Evolutionary conservation across 2,888 invertebrate genomes (phyloP).

Genomic region (Diadegma fenestrale): DNA sequence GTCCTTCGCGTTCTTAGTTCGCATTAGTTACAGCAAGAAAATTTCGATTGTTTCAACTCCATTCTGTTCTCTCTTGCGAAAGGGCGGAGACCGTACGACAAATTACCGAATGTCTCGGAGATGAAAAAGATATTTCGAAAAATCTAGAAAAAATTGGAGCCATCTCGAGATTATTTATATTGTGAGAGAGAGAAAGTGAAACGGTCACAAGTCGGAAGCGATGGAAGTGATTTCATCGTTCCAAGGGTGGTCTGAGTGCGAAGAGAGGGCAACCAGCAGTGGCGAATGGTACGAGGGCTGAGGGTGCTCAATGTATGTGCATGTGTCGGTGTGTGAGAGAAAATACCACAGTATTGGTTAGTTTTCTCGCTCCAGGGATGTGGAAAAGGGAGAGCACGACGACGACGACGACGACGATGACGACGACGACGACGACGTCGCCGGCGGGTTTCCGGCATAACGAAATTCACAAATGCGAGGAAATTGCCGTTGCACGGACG

Average conservation of each 20-base stretch:
- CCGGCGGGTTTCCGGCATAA: slow-evolving; percentile 66
- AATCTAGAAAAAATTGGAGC: neutral
- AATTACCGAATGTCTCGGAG: neutral
- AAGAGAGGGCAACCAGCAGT: slow-evolving; percentile 21
- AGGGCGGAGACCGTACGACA: neutral
- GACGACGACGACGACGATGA: slow-evolving; percentile 44
- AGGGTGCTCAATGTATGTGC: slow-evolving; percentile 11
- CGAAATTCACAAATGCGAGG: slow-evolving; percentile 70
- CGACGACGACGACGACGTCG: slow-evolving; percentile 49
- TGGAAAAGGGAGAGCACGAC: slow-evolving; percentile 35
- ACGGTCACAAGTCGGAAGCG: slow-evolving; percentile 57
- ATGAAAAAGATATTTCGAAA: neutral
- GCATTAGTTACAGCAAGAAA: neutral
- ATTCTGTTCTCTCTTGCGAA: neutral
- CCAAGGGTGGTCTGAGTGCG: slow-evolving; percentile 33
- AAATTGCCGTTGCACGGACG: slow-evolving; percentile 67
- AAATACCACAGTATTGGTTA: slow-evolving; percentile 22
- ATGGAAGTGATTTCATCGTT: slow-evolving; percentile 63
- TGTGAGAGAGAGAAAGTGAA: neutral
- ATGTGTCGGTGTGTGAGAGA: neutral
- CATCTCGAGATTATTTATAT: neutral
- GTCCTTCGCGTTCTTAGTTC: neutral
- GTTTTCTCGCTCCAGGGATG: slow-evolving; percentile 4
- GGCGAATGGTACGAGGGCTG: slow-evolving; percentile 41
- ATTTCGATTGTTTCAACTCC: neutral